Base-by-base conservation (phyloP, 2,888 invertebrate genomes). In the Pteria penguin region DNA sequence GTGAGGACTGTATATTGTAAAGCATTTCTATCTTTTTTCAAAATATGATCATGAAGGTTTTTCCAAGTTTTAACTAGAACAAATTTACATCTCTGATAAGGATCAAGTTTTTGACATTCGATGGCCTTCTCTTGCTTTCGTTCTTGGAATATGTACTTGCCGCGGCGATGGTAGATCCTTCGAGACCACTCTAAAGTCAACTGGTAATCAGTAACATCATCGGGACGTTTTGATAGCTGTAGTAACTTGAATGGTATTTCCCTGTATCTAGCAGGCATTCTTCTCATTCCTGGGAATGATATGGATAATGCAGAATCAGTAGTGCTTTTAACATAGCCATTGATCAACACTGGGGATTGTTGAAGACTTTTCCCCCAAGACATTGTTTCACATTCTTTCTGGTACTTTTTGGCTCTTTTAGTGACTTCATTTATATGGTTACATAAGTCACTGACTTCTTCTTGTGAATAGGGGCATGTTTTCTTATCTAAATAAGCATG, bases 221-320 rank as follows among this genome's bases (percentile, higher is more conserved):
- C 69, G 22, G 5, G 5, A 29, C 60, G 36, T 27, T 24, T 33
- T 14, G 69, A 24, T 2, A 45, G 0, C 1, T 81, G 81, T 18
- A 82, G 62, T 29, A 79, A 32, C 45, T 77, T 82, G 70, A 83
- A 81, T 27, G 73, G 61, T 5, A 84, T n/a, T 14, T 80, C 75
- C 24, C 70, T 66, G 2, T 71, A 72, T 27, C 32, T 29, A 8
- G 45, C 52, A n/a, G 72, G 55, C 11, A 80, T 52, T 26, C 29
- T 26, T 69, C 24, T 71, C 24, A 82, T 71, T 33, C 74, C 72
- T 31, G 81, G 80, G 65, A 81, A 55, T 26, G 55, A 31, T 24
- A 84, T 33, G 11, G 55, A 67, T 27, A 82, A 14, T 8, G 73
- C 73, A 14, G 66, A 69, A n/a, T 78, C 78, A 18, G 80, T 60